A percentile compares a stretch with the other conserved stretches of the same genome.
Conservation (phyloP, 2,113 vertebrate species). For the Brevimyrus niger region DNA sequence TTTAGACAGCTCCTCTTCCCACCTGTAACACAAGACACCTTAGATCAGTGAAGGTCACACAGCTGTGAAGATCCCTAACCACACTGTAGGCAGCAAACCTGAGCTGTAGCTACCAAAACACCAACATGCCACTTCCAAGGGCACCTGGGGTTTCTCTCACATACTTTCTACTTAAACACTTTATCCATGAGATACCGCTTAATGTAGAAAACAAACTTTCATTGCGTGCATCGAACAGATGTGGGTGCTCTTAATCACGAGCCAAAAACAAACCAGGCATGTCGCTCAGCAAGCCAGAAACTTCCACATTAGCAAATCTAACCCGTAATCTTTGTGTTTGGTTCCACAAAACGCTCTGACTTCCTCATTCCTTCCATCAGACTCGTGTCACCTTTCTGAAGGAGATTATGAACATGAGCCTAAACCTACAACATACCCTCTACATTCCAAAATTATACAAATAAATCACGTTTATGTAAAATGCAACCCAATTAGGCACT, state of each 20-base stretch:
- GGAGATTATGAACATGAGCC: neutral
- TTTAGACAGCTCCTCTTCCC: slow-evolving; percentile 85
- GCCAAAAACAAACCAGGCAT: neutral
- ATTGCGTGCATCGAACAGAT: neutral
- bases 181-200: neutral
- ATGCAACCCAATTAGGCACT: neutral
- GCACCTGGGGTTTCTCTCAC: neutral
- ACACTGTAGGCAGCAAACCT: neutral
- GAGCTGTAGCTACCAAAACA: neutral
- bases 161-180: neutral
- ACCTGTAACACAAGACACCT: slow-evolving; percentile 71
- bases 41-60: slow-evolving; percentile 29
- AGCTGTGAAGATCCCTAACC: neutral
- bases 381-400: neutral
- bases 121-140: neutral
- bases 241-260: neutral
- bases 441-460: neutral
- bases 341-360: neutral
- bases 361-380: neutral
- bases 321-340: neutral
- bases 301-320: neutral
- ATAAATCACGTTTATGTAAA: neutral
- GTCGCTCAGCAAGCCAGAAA: neutral
- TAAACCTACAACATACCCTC: neutral
- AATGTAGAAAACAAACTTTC: neutral